Evolutionary conservation across 2,113 vertebrate species (phyloP), one percentile per base, ranked within the genome.

Genomic region (Amphiprion ocellaris): DNA sequence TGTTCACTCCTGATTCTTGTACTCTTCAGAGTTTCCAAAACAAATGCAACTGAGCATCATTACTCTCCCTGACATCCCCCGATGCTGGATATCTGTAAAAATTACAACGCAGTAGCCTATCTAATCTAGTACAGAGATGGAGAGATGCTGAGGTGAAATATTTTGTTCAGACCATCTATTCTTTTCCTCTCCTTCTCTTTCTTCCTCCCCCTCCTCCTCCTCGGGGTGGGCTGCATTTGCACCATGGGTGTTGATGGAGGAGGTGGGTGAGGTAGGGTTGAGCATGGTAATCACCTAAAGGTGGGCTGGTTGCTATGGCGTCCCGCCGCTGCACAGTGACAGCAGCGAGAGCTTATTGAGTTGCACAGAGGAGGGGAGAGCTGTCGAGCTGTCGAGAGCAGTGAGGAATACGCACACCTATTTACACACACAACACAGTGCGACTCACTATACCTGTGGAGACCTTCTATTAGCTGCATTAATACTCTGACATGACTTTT

Each of bases 261-360:
- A 56, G 73, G 74, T 66, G 71, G 73, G 52, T 69, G 81, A 89
- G 82, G 84, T 64, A 59, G 68, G 70, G 87, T 44, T 85, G 76
- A 83, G 80, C 80, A 84, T 92, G 10, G 14, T 79, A 86, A 88
- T 87, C 94, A 91, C 85, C 83, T 68, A 23, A 60, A 90, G 84
- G 84, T 90, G 90, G 85, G 81, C 88, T 81, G 94, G 95, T 90
- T 89, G 78, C 87, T 53, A 90, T 81, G 89, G 69, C 47, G 79
- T 94, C 93, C 92, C 90, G 0, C 92, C 85, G 1, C 19, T 89
- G 94, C 93, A 92, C 93, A 88, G 71, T 90, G 94, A 94, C 94
- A 95, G 94, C 95, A 94, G 94, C 88, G 88, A 84, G 81, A 62
- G 86, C 91, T 88, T 90, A 91, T 87, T 92, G 94, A 96, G 91